phyloP scores from a whole-genome alignment of 2,113 vertebrate genomes.

The Egretta garzetta region DNA sequence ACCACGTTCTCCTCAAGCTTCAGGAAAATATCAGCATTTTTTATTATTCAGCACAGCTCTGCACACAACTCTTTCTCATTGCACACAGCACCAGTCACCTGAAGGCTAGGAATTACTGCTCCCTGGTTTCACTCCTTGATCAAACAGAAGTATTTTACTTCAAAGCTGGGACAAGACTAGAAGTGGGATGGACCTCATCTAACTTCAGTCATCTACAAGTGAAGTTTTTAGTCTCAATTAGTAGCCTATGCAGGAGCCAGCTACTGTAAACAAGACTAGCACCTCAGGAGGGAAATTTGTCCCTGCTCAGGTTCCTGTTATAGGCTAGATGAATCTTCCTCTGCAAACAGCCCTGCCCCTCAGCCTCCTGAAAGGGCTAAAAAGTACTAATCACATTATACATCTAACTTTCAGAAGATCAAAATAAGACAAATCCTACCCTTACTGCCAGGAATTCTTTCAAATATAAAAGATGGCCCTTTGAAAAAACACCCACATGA shows the following conservation, averaged over 20 bases:
- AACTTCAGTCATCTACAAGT: neutral
- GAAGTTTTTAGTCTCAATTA: neutral
- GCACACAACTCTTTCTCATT: neutral
- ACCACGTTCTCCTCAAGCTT: neutral
- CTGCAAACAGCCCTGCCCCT: neutral
- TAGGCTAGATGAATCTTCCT: neutral
- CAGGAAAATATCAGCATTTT: neutral
- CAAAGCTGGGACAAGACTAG: neutral
- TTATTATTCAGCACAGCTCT: neutral
- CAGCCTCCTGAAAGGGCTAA: neutral
- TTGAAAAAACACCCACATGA: neutral
- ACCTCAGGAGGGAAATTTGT: neutral
- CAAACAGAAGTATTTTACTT: neutral
- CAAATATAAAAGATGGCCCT: neutral
- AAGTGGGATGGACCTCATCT: neutral
- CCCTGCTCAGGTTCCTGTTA: neutral
- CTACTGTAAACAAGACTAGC: neutral
- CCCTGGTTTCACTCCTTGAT: neutral
- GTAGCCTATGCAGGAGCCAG: neutral
- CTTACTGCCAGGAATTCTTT: neutral
- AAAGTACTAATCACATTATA: neutral
- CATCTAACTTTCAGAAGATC: neutral
- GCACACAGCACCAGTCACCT: accelerated
- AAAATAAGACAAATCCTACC: neutral
- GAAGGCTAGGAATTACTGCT: neutral